phyloP scores from a whole-genome alignment of 2,113 vertebrate genomes.

The Himantopus leucocephalus region DNA sequence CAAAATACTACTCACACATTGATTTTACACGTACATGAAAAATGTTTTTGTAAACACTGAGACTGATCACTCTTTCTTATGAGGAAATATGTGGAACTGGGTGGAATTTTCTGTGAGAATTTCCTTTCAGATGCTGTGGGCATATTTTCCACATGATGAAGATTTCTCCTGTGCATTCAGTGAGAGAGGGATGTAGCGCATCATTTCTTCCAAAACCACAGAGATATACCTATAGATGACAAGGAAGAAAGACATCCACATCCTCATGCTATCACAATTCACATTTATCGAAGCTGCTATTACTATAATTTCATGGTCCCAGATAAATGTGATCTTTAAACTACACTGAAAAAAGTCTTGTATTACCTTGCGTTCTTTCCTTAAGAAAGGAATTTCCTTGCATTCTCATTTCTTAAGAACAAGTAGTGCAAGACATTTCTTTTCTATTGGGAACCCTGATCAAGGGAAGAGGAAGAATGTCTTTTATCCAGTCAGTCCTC shows the following conservation, averaged over 20 bases:
- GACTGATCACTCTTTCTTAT: neutral
- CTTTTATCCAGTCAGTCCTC: neutral
- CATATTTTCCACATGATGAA: neutral
- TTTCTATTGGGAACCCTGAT: neutral
- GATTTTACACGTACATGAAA: neutral
- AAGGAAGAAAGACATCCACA: neutral
- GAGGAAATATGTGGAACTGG: neutral
- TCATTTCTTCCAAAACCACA: neutral
- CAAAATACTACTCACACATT: neutral
- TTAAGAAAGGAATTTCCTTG: neutral
- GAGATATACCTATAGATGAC: neutral
- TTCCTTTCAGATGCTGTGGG: neutral
- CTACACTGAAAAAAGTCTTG: neutral
- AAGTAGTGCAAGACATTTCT: neutral
- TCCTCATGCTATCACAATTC: neutral
- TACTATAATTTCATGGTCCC: neutral
- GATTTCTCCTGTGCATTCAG: neutral
- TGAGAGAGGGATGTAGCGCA: neutral
- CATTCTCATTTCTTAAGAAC: neutral
- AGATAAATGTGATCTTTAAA: neutral
- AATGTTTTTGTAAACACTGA: neutral
- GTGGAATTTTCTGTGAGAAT: neutral
- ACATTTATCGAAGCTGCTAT: neutral
- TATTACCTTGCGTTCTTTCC: neutral
- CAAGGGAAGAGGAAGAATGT: neutral